phyloP scores from a whole-genome alignment of 2,113 vertebrate species.

The Eptesicus fuscus region DNA sequence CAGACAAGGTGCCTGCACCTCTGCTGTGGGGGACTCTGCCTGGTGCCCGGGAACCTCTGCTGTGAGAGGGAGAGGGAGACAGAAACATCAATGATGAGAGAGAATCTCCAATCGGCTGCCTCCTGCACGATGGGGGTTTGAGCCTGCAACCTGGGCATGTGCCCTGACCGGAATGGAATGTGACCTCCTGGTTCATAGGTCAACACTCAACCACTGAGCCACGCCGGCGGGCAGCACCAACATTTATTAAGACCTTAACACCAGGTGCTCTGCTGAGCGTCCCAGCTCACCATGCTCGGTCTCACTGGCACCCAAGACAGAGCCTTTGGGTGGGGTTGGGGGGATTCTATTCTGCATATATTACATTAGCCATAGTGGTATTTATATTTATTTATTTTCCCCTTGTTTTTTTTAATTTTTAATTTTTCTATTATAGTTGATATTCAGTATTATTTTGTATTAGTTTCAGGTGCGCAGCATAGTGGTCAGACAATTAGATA shows the following conservation, averaged over 20 bases:
- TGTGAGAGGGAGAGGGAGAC: no score
- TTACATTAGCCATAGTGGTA: background rate
- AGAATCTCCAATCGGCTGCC: no score
- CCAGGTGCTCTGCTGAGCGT: background rate
- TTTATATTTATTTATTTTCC: background rate
- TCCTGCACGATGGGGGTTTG: no score
- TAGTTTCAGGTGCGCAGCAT: background rate
- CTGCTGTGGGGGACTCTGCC: no score
- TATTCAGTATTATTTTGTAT: background rate
- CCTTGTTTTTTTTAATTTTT: background rate
- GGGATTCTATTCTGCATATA: background rate
- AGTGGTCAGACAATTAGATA: background rate
- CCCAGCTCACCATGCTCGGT: background rate
- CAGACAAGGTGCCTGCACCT: rapidly evolving
- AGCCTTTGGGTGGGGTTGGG: background rate
- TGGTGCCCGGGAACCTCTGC: no score
- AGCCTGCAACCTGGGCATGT: no score
- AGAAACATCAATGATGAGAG: no score
- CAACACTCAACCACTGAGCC: no score
- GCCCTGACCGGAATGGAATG: no score
- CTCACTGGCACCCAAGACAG: background rate
- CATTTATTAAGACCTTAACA: background rate
- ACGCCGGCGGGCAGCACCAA: background rate
- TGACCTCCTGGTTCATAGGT: no score
- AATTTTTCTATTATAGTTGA: background rate